Conservation (phyloP, 2,888 invertebrate genomes). For the Kryphioiulus occultus region DNA sequence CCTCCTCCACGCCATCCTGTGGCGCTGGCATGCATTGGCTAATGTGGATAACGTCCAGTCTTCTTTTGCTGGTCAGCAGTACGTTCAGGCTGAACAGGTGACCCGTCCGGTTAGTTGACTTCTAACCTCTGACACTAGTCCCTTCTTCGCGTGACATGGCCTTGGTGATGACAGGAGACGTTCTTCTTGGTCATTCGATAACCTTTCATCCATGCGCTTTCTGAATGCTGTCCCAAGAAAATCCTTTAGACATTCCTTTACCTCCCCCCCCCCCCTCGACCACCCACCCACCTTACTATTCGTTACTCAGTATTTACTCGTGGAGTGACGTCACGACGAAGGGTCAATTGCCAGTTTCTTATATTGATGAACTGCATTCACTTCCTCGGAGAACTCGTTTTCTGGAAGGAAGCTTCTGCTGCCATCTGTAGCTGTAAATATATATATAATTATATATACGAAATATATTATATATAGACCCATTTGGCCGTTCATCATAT, state of each 20-base stretch:
- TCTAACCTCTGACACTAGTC: slow-evolving; percentile 30
- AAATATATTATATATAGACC: slow-evolving; percentile 40
- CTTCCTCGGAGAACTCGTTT: neutral
- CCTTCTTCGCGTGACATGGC: slow-evolving; percentile 40
- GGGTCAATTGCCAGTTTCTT: slow-evolving; percentile 32
- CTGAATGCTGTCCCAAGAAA: slow-evolving; percentile 12
- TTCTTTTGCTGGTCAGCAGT: slow-evolving; percentile 11
- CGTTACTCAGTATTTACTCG: slow-evolving; percentile 39
- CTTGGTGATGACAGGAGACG: slow-evolving; percentile 22
- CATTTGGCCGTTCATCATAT: slow-evolving; percentile 33
- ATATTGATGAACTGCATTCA: slow-evolving; percentile 21
- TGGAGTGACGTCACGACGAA: slow-evolving; percentile 39
- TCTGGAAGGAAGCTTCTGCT: slow-evolving; percentile 32
- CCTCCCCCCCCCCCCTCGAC: neutral
- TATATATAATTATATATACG: slow-evolving; percentile 29
- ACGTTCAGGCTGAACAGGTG: slow-evolving; percentile 24
- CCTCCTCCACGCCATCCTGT: slow-evolving; percentile 10
- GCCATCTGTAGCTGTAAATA: slow-evolving; percentile 40
- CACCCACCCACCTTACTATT: neutral
- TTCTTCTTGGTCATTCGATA: neutral
- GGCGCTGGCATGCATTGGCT: neutral
- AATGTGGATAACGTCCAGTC: slow-evolving; percentile 6
- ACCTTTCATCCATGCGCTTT: slow-evolving; percentile 28
- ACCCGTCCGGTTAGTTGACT: slow-evolving; percentile 39
- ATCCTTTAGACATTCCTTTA: neutral